Evolutionary conservation across 1,140 invertebrate genomes (phyloP), one percentile per base, ranked within the genome.

Genomic region (Trachymyrmex septentrionalis): DNA sequence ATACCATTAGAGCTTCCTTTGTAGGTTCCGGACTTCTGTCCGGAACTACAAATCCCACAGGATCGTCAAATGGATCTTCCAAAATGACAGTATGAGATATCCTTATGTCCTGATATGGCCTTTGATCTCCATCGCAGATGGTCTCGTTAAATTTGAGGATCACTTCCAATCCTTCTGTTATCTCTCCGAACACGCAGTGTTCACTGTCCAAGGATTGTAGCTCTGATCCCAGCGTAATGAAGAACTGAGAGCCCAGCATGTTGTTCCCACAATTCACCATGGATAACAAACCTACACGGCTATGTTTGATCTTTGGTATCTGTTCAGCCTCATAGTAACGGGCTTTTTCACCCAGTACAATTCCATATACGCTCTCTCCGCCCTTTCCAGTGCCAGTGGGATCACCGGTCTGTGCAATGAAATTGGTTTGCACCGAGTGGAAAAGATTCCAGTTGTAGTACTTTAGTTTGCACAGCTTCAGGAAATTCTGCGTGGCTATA

Each of bases 401-500:
- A 96, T 99, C 99, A 2, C 99, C 99, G 69, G 99, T 99, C 96
- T 99, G 99, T 1, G 99, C 99, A 88, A 99, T 99, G 92, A 99
- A 99, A 90, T 99, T 98, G 93, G 97, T 96, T 94, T 99, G 97
- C 80, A 99, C 97, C 1, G 97, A 98, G 93, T 99, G 98, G 94
- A 99, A 99, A 14, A 99, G 95, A 94, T 97, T 98, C 94, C 97
- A 99, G 95, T 99, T 99, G 96, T 99, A 99, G 95, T 99, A 99
- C 94, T 99, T 99, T 44, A 99, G 96, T 96, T 99, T 99, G 96
- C 99, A 99, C 48, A 99, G 95, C 95, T 99, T 99, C 48, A 99
- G 93, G 93, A 99, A 99, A 94, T 99, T 99, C 30, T 98, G 95
- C 92, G 98, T 99, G 91, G 98, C 98, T 97, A 96, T 92, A 96